Base-by-base conservation (phyloP, 2,888 invertebrate genomes). In the Steinernema carpocapsae region DNA sequence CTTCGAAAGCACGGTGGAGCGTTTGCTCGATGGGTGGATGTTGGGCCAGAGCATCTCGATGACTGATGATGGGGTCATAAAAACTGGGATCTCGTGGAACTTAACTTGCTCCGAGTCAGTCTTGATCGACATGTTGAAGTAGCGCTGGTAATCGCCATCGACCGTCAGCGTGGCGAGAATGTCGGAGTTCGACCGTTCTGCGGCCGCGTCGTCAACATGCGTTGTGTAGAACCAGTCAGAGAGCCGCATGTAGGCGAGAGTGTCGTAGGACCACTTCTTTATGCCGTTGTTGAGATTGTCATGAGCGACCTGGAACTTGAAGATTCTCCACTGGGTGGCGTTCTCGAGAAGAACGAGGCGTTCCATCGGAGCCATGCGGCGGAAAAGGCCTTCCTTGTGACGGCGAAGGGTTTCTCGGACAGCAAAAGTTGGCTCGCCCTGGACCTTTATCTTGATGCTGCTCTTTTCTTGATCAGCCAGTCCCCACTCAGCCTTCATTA, bases 81-180 rank as follows among this genome's bases (percentile, higher is more conserved):
- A 79, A 42, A 79, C 64, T 64, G 78, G 79, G 72, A 80, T 45
- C 76, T 77, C 77, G 52, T 78, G 56, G 64, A 81, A 59, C 71
- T 77, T 79, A 42, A 81, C 74, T 37, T 74, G 74, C 74, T 83
- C 76, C 48, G 76, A 72, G 52, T 84, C 83, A 29, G 84, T 82
- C 74, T 80, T 77, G 45, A 86, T 64, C 74, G 85, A 80, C 74
- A 85, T 19, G 79, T 86, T 87, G 77, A 76, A 78, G 76, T 76
- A 81, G 59, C 78, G 79, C 56, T 79, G 79, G 72, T 75, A 80
- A 64, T 78, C 43, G 75, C 86, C 84, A 75, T 87, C 87, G 72
- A 86, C 80, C 75, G 80, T 76, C 48, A 82, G 46, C 70, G 79
- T 79, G 59, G 75, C 80, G 37, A 37, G 10, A 10, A 37, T 37